Conservation (phyloP, 2,113 vertebrate species). For the Rhabdomys dilectus region DNA sequence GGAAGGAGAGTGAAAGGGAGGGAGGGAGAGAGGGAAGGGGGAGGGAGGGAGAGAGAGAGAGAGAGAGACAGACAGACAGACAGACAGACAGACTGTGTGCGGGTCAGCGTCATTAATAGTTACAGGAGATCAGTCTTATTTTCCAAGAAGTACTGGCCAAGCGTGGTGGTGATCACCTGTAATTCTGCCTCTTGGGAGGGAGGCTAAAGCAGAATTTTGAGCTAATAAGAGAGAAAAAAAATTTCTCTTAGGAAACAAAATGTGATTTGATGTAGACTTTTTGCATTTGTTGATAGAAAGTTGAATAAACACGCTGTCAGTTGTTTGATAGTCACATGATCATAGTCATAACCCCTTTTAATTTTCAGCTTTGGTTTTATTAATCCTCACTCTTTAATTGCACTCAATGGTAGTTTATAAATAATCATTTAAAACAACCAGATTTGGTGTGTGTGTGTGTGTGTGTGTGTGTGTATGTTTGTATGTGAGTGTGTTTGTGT, state of each 20-base stretch:
- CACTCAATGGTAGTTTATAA: not conserved
- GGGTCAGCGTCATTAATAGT: not conserved
- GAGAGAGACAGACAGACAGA: too few species aligned
- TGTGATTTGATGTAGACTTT: not conserved
- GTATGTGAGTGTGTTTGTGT: not conserved
- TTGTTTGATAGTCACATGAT: not conserved
- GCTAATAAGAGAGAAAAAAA: not conserved
- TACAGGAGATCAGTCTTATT: not conserved
- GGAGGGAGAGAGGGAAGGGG: too few species aligned
- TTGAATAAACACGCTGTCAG: not conserved
- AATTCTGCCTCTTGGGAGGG: not conserved
- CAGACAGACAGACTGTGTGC: too few species aligned
- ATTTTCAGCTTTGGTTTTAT: slow-evolving; percentile 1
- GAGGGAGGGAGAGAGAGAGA: too few species aligned
- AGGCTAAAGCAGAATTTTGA: not conserved
- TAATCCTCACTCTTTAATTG: not conserved
- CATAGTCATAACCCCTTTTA: not conserved
- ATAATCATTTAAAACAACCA: not conserved
- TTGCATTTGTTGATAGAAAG: not conserved
- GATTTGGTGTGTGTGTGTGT: not conserved
- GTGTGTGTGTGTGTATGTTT: not conserved
- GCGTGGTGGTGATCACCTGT: not conserved
- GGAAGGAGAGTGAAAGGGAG: too few species aligned
- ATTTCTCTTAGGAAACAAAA: not conserved
- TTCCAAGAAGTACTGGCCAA: not conserved